These are phyloP conservation scores for Nannobrachium achirus DNA, from an alignment of 2,113 vertebrate species.

Conservation along the genomic window DNA sequence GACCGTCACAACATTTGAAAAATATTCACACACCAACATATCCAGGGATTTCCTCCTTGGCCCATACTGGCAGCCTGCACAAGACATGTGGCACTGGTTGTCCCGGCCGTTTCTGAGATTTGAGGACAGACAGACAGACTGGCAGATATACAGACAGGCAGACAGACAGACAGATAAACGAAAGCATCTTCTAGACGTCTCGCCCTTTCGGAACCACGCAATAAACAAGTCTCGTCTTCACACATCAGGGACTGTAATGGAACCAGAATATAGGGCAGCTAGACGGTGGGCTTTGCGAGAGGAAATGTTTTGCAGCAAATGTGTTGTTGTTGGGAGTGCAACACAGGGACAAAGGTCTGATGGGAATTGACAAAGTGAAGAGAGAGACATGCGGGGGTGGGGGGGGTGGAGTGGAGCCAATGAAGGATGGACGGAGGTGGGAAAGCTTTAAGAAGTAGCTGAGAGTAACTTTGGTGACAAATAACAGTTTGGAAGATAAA, in stretches of 20 bases:
- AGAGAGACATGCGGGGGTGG: slow-evolving; percentile 23
- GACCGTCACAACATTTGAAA: too few species aligned
- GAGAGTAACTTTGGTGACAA: slow-evolving; percentile 4
- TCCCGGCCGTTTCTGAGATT: too few species aligned
- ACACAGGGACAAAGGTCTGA: slow-evolving; percentile 51
- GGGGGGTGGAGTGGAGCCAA: slow-evolving; percentile 30
- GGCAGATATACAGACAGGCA: too few species aligned
- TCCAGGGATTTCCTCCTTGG: too few species aligned
- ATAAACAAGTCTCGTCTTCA: slow-evolving; percentile 51
- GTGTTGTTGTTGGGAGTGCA: slow-evolving; percentile 61
- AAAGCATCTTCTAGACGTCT: too few species aligned
- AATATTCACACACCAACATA: too few species aligned
- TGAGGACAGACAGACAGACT: too few species aligned
- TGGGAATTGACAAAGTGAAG: slow-evolving; percentile 63
- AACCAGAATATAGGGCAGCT: slow-evolving; percentile 66
- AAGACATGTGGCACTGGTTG: too few species aligned
- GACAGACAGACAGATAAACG: too few species aligned
- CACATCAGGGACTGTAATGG: slow-evolving; percentile 68
- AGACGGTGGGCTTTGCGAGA: slow-evolving; percentile 52
- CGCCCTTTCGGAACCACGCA: too few species aligned
- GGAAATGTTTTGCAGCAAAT: slow-evolving; percentile 53
- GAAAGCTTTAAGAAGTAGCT: slow-evolving; percentile 11
- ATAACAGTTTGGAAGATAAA: neutral
- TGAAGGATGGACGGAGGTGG: slow-evolving; percentile 29
- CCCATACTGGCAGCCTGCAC: too few species aligned